Conservation (phyloP, 2,888 invertebrate species). For the Linyphia triangularis region DNA sequence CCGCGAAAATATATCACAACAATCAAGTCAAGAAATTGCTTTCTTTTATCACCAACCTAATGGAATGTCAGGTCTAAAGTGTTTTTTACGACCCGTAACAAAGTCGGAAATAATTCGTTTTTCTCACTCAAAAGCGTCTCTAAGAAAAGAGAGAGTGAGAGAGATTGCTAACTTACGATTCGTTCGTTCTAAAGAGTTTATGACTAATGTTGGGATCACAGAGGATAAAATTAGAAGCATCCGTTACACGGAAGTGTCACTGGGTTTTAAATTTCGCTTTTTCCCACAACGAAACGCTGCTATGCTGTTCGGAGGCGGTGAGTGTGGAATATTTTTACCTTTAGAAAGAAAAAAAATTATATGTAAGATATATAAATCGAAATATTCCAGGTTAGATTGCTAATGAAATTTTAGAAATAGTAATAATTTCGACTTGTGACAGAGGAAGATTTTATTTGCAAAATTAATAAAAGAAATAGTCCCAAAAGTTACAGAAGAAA, state of each 20-base stretch:
- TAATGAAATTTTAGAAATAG: no score
- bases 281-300: conserved; percentile 15
- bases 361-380: no score
- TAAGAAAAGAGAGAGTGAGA: neutral
- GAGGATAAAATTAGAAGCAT: conserved; percentile 61
- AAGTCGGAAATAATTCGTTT: conserved; percentile 48
- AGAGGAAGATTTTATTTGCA: no score
- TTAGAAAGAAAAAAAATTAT: no score
- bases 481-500: no score
- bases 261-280: conserved; percentile 55
- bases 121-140: neutral
- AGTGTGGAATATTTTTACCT: conserved; percentile 19
- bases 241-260: conserved; percentile 62
- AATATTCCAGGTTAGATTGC: no score
- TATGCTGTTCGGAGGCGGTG: neutral
- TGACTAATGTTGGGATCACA: conserved; percentile 56
- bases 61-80: conserved; percentile 11
- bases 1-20: conserved; percentile 9
- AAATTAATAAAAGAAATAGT: no score
- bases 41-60: neutral
- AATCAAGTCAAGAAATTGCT: neutral
- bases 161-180: conserved; percentile 4
- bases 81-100: conserved; percentile 38
- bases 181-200: conserved; percentile 58
- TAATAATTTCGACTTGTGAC: no score